Conservation (phyloP, 2,888 invertebrate species). For the Alloplasta piceator region DNA sequence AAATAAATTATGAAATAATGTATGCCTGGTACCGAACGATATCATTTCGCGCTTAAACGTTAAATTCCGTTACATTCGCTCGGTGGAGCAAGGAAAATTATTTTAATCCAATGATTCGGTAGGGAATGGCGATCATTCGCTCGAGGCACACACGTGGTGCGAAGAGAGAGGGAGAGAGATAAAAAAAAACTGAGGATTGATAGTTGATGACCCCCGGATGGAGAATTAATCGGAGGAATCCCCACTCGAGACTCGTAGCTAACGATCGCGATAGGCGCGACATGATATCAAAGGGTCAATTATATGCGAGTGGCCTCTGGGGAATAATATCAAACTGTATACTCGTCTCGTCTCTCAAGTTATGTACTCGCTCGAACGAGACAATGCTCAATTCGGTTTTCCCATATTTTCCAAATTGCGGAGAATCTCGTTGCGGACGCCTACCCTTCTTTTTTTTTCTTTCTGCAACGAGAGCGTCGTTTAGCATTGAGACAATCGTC, state of each 20-base stretch:
- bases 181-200: conserved; percentile 17
- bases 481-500: not conserved
- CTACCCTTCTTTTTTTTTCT: not conserved
- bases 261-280: conserved; percentile 62
- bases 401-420: conserved; percentile 5
- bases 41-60: no score
- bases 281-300: conserved; percentile 59
- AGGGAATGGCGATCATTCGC: no score
- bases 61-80: no score
- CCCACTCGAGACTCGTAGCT: conserved; percentile 21
- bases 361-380: conserved; percentile 7
- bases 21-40: not conserved
- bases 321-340: conserved; percentile 32
- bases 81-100: no score
- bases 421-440: not conserved
- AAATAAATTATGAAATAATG: conserved; percentile 57
- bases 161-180: not conserved
- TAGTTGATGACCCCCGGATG: conserved; percentile 57
- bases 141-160: not conserved
- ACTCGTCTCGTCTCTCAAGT: conserved; percentile 10
- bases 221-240: conserved; percentile 61
- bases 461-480: not conserved
- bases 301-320: conserved; percentile 61
- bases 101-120: no score
- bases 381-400: not conserved